Evolutionary conservation across 2,888 invertebrate genomes (phyloP), one percentile per base, ranked within the genome.

Genomic region (Ectobius pallidus): DNA sequence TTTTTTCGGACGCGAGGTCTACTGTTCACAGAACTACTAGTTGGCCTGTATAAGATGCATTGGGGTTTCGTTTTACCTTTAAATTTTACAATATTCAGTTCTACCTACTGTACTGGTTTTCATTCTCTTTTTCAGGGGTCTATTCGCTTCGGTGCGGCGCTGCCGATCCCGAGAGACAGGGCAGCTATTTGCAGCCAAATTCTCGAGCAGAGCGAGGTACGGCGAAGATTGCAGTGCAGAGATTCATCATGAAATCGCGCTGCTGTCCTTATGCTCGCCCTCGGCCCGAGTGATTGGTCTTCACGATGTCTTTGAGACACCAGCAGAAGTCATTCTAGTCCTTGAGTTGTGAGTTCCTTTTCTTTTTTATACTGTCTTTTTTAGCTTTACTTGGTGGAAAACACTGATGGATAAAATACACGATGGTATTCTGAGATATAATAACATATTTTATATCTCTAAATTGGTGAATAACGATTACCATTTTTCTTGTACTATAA

Each of bases 291-390:
- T 88, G 68, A 85, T 87, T 30, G 82, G 83, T 69, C 81, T 88
- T 69, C 83, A 85, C 76, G 87, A 87, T 79, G 86, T 87, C 14
- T 88, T 84, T 79, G 87, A 87, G 78, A 85, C 86, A 6, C 79
- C 81, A 63, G 80, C 81, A 46, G 87, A 87, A 78, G 82, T 87
- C 74, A 84, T 87, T 73, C 83, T 87, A 68, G 84, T 88, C 75
- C 85, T 87, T 77, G 87, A 88, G 81, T 85, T 85, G 88, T 88
- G 80, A 86, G 87, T 83, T 72, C 14, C 22, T 27, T 11, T 2
- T 1, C 4, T 55, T 20, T 14, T 20, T 22, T 14, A 49, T 49
- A 44, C 11, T 14, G 1, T 44, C 1, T 3, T 11, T 11, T 44
- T 44, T 4, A 1, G n/a, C n/a, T 4, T 44, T 44, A n/a, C n/a